phyloP scores from a whole-genome alignment of 2,888 invertebrate genomes.

The Palloptera scutellata region DNA sequence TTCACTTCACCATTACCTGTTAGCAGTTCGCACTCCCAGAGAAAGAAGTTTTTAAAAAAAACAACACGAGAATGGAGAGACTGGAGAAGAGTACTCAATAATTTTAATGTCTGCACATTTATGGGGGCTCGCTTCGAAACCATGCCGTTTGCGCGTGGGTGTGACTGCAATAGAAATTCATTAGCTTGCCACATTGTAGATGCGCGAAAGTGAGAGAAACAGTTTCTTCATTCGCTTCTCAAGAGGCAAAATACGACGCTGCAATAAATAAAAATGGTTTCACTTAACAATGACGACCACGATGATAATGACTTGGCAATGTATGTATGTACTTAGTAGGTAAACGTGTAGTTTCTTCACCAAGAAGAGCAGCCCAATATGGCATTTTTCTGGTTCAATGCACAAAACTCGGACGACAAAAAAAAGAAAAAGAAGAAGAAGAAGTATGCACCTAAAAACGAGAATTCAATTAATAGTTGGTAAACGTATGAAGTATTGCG shows the following conservation, averaged over 20 bases:
- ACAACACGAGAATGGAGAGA: no score
- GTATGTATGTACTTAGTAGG: no score
- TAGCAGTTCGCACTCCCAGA: no score
- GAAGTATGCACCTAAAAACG: not conserved
- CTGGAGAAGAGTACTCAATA: no score
- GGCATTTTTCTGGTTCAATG: slow-evolving; percentile 21
- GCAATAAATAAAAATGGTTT: slow-evolving; percentile 52
- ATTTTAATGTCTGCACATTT: no score
- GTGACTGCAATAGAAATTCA: slow-evolving; percentile 54
- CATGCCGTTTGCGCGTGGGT: slow-evolving; percentile 37
- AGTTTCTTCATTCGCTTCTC: no score
- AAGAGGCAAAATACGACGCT: slow-evolving; percentile 3
- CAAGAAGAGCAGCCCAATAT: not conserved
- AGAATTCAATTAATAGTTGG: slow-evolving; percentile 2
- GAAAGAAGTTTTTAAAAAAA: no score
- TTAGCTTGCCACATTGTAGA: slow-evolving; percentile 48
- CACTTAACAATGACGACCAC: slow-evolving; percentile 47
- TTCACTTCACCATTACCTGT: no score
- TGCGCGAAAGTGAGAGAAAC: slow-evolving; percentile 50
- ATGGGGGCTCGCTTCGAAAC: slow-evolving; percentile 6
- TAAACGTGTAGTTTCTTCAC: no score
- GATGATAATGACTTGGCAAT: not conserved
- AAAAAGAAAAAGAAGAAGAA: slow-evolving; percentile 20
- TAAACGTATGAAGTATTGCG: not conserved
- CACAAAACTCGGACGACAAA: slow-evolving; percentile 15